A percentile compares a stretch with the other conserved stretches of the same genome.
These are phyloP conservation scores for Hylomyscus alleni DNA, from an alignment of 2,797 vertebrate genomes.

Conservation along the genomic window DNA sequence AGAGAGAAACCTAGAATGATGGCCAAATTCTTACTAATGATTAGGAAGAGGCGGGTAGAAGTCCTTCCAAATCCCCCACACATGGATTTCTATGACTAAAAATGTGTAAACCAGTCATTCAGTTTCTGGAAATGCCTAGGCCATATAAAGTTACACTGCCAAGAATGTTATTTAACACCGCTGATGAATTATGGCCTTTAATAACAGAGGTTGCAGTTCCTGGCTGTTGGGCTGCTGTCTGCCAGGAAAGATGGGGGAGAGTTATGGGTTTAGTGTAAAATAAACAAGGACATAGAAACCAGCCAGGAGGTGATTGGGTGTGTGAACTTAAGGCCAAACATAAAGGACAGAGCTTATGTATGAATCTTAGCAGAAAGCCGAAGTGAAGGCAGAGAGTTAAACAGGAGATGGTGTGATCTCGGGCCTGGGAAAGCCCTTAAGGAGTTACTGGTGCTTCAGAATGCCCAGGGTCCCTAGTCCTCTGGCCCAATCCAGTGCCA, in stretches of 20 bases:
- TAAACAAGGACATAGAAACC: not conserved
- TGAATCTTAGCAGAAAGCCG: constrained; percentile 8
- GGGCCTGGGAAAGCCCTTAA: not conserved
- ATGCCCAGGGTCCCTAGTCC: not conserved
- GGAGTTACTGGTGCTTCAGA: not conserved
- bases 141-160: not conserved
- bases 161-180: constrained; percentile 61
- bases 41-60: not conserved
- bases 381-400: not conserved
- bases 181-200: constrained; percentile 67
- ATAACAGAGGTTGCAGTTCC: constrained; percentile 54
- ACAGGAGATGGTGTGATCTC: not conserved
- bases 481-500: not conserved
- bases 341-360: not conserved
- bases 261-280: not conserved
- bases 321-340: not conserved
- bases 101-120: not conserved
- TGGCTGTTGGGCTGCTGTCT: constrained; percentile 39
- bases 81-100: not conserved
- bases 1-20: not conserved
- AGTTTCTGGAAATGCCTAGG: constrained; percentile 44
- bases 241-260: not conserved
- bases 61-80: constrained; percentile 36
- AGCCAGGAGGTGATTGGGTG: accelerated
- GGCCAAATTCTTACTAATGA: constrained; percentile 16